phyloP scores from a whole-genome alignment of 2,888 invertebrate species.

The Clunio marinus region DNA sequence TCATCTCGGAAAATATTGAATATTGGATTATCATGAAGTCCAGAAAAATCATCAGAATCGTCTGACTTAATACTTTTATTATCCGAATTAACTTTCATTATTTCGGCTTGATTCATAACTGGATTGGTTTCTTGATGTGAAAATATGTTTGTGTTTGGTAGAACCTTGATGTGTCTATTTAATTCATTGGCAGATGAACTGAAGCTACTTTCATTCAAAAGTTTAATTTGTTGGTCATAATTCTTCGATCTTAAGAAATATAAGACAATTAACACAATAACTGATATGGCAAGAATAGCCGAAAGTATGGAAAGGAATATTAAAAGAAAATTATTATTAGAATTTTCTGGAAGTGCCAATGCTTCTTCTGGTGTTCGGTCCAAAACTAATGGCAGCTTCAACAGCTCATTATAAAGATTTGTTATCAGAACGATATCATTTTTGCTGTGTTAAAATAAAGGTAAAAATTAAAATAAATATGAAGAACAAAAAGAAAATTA shows the following conservation, averaged over 20 bases:
- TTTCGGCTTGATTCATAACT: constrained; percentile 58
- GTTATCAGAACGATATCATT: constrained; percentile 53
- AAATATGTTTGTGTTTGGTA: constrained; percentile 67
- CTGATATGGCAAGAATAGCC: constrained; percentile 54
- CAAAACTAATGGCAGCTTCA: background rate
- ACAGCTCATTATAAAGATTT: constrained; percentile 48
- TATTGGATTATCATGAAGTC: constrained; percentile 14
- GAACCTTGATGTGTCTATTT: constrained; percentile 49
- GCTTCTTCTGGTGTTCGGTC: no score
- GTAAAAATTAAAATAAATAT: no score
- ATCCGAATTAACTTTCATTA: constrained; percentile 54
- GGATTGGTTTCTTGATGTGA: constrained; percentile 68
- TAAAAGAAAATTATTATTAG: constrained; percentile 43
- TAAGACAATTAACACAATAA: constrained; percentile 53
- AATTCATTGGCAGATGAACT: constrained; percentile 59
- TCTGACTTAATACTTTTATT: constrained; percentile 52
- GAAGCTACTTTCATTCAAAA: constrained; percentile 60
- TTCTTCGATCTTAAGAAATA: constrained; percentile 57
- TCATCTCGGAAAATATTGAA: no score
- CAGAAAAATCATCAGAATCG: constrained; percentile 32
- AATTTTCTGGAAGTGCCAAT: background rate
- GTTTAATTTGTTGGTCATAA: constrained; percentile 58
- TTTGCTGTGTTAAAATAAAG: no score
- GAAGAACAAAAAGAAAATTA: no score
- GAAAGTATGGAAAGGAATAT: constrained; percentile 55